Evolutionary conservation across 2,888 invertebrate species (phyloP), one percentile per base, ranked within the genome.

Genomic region (Melipona bicolor): DNA sequence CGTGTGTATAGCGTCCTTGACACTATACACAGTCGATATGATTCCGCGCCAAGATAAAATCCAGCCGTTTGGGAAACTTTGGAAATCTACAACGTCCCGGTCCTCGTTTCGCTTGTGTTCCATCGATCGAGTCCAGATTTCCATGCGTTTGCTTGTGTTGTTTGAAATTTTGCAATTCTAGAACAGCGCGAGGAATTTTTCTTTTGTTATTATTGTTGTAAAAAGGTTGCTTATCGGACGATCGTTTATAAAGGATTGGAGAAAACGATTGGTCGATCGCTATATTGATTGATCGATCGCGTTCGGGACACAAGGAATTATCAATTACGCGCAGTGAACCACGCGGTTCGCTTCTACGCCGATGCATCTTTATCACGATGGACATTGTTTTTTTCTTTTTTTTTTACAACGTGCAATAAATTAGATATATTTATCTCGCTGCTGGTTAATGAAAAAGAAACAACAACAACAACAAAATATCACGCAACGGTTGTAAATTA

Each of bases 41-140:
- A 87, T 86, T 87, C 79, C 77, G 82, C 79, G 83, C 80, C 87
- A 85, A 90, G 89, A 92, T 92, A 90, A 92, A 92, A 87, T 90
- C 82, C 74, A 59, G 77, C 81, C 77, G 83, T 83, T 89, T 83
- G 79, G 79, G 24, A 69, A 61, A 81, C 59, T 78, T 82, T 19
- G 82, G 69, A 75, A 81, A 72, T 36, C 68, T 54, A 54, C 21
- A 32, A 54, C 64, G 50, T 62, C 69, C 61, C 52, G 17, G 43
- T 43, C 21, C 68, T n/a, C 56, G 4, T 50, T 49, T 32, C 36
- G 4, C 9, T 4, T n/a, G n/a, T n/a, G n/a, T 17, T 56, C 62
- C 50, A 62, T 62, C 77, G 0, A 50, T 67, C 52, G n/a, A 24
- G 5, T 9, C 27, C 0, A 27, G n/a, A 61, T 43, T 62, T 77